Percentiles rank a stretch among this genome's conserved stretches.
Evolutionary conservation across 2,797 vertebrate genomes (phyloP).

Genomic region (Melanotaenia nigrans): DNA sequence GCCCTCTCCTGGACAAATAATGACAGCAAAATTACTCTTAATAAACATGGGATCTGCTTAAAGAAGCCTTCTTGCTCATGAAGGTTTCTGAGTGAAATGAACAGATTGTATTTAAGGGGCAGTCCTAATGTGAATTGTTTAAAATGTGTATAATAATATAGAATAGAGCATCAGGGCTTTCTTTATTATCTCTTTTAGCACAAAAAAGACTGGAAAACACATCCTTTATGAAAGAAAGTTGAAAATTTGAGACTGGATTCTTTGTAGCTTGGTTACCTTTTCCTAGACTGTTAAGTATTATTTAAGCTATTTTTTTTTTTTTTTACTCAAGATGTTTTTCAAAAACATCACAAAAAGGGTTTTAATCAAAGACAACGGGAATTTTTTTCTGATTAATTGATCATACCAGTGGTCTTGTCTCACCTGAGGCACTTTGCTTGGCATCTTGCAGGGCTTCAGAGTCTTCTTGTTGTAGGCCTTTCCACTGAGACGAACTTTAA

Average conservation of each 20-base stretch:
- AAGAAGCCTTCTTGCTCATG: no score
- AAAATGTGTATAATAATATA: background rate
- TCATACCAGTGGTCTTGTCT: slow-evolving; percentile 23
- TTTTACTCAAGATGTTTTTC: no score
- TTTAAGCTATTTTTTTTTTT: background rate
- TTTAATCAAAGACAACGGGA: no score
- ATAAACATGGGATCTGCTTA: background rate
- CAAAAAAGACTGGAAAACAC: background rate
- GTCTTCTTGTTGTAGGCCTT: slow-evolving; percentile 97
- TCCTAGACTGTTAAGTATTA: background rate
- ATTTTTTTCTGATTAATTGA: no score
- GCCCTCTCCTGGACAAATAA: slow-evolving; percentile 74
- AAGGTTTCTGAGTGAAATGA: no score
- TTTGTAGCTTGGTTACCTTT: background rate
- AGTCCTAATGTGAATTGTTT: background rate
- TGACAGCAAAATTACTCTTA: background rate
- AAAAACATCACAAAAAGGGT: background rate
- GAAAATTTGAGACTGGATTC: background rate
- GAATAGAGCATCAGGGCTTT: background rate
- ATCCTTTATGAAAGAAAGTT: background rate
- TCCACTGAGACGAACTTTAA: slow-evolving; percentile 95
- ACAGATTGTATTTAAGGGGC: background rate
- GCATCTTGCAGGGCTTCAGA: slow-evolving; percentile 91
- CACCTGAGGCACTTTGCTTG: slow-evolving; percentile 91
- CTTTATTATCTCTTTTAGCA: background rate